These are phyloP conservation scores for Ammodytes dubius DNA, from an alignment of 2,113 vertebrate species.

Conservation along the genomic window DNA sequence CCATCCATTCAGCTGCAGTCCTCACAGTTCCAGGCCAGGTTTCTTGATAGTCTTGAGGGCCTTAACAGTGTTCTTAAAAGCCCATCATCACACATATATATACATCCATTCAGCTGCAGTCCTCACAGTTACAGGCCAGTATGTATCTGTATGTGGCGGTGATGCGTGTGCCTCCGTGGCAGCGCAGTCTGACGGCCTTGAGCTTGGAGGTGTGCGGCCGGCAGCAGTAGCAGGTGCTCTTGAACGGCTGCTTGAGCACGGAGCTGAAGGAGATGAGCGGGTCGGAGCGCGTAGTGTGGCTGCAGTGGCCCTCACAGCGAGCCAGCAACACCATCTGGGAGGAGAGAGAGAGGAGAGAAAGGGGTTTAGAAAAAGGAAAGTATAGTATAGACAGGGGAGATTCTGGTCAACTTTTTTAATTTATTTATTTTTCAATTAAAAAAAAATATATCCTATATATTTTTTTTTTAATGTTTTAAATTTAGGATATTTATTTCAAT, in stretches of 20 bases:
- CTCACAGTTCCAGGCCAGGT: slow-evolving; percentile 94
- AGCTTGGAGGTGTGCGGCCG: slow-evolving; percentile 97
- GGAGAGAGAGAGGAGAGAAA: too few species aligned
- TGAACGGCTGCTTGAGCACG: slow-evolving; percentile 96
- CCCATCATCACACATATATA: too few species aligned
- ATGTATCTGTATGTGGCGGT: slow-evolving; percentile 98
- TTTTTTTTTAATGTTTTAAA: too few species aligned
- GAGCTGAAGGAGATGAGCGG: slow-evolving; percentile 97
- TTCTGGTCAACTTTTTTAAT: too few species aligned
- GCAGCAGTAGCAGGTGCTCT: slow-evolving; percentile 95
- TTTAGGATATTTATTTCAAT: too few species aligned
- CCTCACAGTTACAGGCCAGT: slow-evolving; percentile 96
- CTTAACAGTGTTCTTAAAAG: too few species aligned
- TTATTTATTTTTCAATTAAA: too few species aligned
- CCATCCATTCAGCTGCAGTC: slow-evolving; percentile 89
- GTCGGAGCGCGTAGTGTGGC: slow-evolving; percentile 93
- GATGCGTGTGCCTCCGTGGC: slow-evolving; percentile 91
- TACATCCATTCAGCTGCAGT: slow-evolving; percentile 88
- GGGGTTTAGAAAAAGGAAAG: too few species aligned
- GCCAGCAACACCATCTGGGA: slow-evolving; percentile 95
- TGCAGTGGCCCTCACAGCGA: slow-evolving; percentile 96
- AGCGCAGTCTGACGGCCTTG: slow-evolving; percentile 94
- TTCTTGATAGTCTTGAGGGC: too few species aligned
- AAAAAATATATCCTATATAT: too few species aligned
- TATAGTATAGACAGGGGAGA: too few species aligned